phyloP scores from a whole-genome alignment of 2,888 invertebrate species.

The Brachyptera putata region DNA sequence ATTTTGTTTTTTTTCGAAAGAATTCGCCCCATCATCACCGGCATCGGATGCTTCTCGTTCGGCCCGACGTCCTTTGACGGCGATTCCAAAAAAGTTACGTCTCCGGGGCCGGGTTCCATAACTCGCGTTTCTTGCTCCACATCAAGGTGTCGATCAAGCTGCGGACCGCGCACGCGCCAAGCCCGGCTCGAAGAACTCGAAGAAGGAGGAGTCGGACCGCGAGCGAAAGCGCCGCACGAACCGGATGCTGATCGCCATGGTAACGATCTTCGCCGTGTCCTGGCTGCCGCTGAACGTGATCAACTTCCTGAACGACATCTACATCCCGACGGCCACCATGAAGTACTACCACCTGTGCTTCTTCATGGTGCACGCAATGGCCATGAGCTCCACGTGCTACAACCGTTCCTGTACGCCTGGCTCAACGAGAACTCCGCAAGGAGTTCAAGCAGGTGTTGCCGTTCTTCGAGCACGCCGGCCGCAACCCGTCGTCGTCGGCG shows the following conservation, averaged over 20 bases:
- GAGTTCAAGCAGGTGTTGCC: conserved; percentile 68
- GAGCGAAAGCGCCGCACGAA: conserved; percentile 88
- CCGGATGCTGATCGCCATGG: conserved; percentile 97
- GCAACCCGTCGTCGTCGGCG: conserved; percentile 23
- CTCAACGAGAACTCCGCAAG: conserved; percentile 88
- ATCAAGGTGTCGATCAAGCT: conserved; percentile 84
- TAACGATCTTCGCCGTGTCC: conserved; percentile 90
- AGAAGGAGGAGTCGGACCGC: conserved; percentile 84
- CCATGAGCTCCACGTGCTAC: conserved; percentile 92
- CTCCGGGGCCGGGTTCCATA: too few species aligned
- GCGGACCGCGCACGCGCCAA: conserved; percentile 78
- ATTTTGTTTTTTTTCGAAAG: too few species aligned
- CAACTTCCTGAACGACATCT: conserved; percentile 81
- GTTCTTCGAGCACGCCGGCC: conserved; percentile 50
- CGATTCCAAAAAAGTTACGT: too few species aligned
- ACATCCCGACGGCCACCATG: conserved; percentile 67
- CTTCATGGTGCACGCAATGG: conserved; percentile 81
- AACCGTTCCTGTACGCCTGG: conserved; percentile 93
- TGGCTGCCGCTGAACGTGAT: conserved; percentile 91
- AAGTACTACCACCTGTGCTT: conserved; percentile 84
- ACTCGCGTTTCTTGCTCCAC: too few species aligned
- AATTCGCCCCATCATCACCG: too few species aligned
- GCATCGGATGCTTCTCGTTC: too few species aligned
- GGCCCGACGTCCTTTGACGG: too few species aligned
- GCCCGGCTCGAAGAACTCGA: conserved; percentile 78